A percentile compares a stretch with the other conserved stretches of the same genome.
These are phyloP conservation scores for Salvelinus namaycush DNA, from an alignment of 2,113 vertebrate genomes.

Conservation along the genomic window DNA sequence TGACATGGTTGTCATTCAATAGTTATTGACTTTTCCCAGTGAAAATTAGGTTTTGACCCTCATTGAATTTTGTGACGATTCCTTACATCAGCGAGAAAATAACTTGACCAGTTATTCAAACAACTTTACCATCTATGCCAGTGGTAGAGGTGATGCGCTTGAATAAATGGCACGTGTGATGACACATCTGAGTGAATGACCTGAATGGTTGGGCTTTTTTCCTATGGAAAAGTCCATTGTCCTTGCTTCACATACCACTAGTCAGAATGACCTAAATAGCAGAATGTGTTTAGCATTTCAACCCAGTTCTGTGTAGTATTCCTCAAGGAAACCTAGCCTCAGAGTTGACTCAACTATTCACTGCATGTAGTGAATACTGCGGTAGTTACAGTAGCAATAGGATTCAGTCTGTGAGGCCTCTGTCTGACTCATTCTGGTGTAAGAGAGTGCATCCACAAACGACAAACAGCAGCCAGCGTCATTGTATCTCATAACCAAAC, in stretches of 20 bases:
- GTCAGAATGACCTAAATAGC: not conserved
- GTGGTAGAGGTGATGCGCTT: too few relatives aligned
- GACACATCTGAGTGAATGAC: not conserved
- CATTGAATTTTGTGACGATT: too few relatives aligned
- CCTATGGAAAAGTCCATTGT: not conserved
- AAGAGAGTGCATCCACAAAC: not conserved
- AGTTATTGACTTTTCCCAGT: too few relatives aligned
- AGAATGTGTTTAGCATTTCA: too few relatives aligned
- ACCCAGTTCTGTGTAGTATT: not conserved
- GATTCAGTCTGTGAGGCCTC: not conserved
- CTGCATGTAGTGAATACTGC: not conserved
- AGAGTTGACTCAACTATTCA: not conserved
- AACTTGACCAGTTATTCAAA: too few relatives aligned
- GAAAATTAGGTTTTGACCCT: too few relatives aligned
- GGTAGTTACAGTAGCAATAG: not conserved
- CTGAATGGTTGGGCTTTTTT: not conserved
- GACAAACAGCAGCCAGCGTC: not conserved
- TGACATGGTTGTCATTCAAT: too few relatives aligned
- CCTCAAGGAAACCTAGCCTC: not conserved
- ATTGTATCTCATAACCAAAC: too few relatives aligned
- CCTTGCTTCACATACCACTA: not conserved
- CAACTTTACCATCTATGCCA: too few relatives aligned
- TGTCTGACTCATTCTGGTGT: not conserved
- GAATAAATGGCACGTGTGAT: too few relatives aligned
- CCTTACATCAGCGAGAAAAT: too few relatives aligned